Conservation (phyloP, 2,888 invertebrate species). For the Cancer borealis region DNA sequence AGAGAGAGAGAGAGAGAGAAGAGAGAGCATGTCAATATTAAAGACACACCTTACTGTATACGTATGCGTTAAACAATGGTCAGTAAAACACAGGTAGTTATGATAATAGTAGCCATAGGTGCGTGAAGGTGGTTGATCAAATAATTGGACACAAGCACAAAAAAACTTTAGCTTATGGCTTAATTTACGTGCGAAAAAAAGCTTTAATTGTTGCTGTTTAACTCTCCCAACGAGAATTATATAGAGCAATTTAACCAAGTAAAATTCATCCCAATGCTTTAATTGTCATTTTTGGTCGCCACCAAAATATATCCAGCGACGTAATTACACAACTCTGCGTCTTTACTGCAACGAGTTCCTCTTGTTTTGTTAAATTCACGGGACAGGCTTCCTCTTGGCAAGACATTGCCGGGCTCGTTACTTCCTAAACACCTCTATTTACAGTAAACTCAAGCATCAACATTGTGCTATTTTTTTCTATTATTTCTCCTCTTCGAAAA, state of each 20-base stretch:
- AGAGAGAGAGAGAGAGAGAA: too few species aligned
- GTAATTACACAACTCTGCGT: not conserved
- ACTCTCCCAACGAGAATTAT: not conserved
- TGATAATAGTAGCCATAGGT: too few species aligned
- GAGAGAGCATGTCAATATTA: too few species aligned
- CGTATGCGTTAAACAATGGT: too few species aligned
- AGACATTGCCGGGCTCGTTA: not conserved
- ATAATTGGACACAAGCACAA: too few species aligned
- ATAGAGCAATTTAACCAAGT: not conserved
- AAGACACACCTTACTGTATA: too few species aligned
- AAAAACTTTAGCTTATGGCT: not conserved
- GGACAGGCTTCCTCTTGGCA: not conserved
- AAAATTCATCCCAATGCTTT: not conserved
- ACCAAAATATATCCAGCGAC: not conserved
- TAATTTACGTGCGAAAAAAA: not conserved
- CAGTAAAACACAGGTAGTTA: too few species aligned
- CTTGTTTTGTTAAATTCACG: not conserved
- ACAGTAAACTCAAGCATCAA: not conserved
- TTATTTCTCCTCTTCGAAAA: not conserved
- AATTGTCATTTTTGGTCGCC: not conserved
- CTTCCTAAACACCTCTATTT: not conserved
- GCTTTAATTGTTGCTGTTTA: not conserved
- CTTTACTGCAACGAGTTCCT: slow-evolving; percentile 4
- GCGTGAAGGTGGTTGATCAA: too few species aligned
- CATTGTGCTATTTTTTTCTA: not conserved